Base-by-base conservation (phyloP, 2,797 vertebrate genomes). In the Phoxinus dragarum region DNA sequence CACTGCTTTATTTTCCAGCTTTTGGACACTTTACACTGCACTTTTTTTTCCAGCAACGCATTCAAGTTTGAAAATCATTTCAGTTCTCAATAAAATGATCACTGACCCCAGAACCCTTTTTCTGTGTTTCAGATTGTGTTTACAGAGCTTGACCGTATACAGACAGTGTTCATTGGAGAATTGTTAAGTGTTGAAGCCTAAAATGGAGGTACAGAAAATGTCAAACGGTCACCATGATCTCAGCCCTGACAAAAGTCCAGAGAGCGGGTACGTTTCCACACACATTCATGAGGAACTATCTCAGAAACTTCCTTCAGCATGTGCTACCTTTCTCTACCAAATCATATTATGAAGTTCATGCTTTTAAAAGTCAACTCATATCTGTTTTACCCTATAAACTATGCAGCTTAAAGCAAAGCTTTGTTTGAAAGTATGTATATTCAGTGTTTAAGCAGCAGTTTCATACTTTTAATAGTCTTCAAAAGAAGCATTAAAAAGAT, bases 151-250 rank as follows among this genome's bases (percentile, higher is more conserved):
- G 5, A 86, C 40, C 49, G 64, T 23, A 44, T 49, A 49, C 36
- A 71, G 34, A 83, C 71, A 59, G 61, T 19, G 64, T 77, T 27
- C 38, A 71, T 69, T 54, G 16, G n/a, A 34, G 40, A 59, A 76
- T 59, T 17, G 10, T 11, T 31, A 64, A 34, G 68, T n/a, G 11
- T 79, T 10, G 7, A 17, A 68, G 34, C 31, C 14, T 38, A 90
- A 44, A 56, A 96, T 96, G 95, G 95, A 96, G 86, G 93, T 95
- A 31, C 91, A 94, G 84, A 96, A 95, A 90, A 92, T 95, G 38
- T 23, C 82, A 6, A 95, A 96, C 0, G 95, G 95, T 68, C 89
- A 69, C 77, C 91, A 94, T 61, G 87, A 89, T 31, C 67, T 59
- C 7, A 66, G 47, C 21, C 61, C 54, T 66, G 89, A 90, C 23